Evolutionary conservation across 2,888 invertebrate species (phyloP).

Genomic region (Catocala sponsa): DNA sequence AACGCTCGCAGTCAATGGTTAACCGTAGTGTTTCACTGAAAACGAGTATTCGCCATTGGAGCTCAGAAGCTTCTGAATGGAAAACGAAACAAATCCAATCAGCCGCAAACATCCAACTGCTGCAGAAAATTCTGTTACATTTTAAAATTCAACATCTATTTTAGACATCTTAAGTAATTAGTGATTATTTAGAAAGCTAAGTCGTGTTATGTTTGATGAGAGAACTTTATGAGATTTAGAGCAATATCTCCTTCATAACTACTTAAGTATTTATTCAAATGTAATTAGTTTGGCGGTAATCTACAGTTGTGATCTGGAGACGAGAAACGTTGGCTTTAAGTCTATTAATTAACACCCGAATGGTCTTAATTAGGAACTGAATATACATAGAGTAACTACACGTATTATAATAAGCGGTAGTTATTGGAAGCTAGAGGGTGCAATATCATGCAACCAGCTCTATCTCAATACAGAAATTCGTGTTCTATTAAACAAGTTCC

Average conservation of each 20-base stretch:
- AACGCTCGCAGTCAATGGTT: slow-evolving; percentile 66
- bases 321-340: neutral
- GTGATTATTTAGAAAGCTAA: slow-evolving; percentile 6
- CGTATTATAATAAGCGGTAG: no score
- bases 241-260: neutral
- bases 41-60: slow-evolving; percentile 60
- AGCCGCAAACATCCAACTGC: slow-evolving; percentile 64
- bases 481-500: no score
- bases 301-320: neutral
- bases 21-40: slow-evolving; percentile 66
- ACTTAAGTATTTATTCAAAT: slow-evolving; percentile 1
- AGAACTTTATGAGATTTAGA: neutral
- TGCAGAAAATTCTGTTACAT: slow-evolving; percentile 58
- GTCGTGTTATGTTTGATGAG: neutral
- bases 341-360: neutral
- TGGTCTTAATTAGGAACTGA: neutral
- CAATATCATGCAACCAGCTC: no score
- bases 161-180: slow-evolving; percentile 53
- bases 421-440: no score
- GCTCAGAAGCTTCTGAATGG: slow-evolving; percentile 60
- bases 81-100: slow-evolving; percentile 79
- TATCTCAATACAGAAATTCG: no score
- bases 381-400: no score
- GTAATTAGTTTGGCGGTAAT: neutral
- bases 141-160: slow-evolving; percentile 57